Evolutionary conservation across 2,888 invertebrate species (phyloP).

Genomic region (Epirrhoe tristata): DNA sequence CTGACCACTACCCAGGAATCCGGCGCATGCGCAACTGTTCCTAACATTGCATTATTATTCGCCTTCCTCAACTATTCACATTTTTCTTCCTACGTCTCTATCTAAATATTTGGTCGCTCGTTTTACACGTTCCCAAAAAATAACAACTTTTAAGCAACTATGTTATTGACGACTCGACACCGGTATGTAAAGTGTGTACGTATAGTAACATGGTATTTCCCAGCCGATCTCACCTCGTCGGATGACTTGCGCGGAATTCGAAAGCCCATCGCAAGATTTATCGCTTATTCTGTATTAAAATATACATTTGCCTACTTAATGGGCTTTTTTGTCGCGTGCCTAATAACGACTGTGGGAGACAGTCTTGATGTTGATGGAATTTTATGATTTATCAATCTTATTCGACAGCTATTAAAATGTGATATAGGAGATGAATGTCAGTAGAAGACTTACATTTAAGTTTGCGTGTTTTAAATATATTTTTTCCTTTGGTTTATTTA

Average conservation of each 20-base stretch:
- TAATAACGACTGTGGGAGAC: constrained; percentile 67
- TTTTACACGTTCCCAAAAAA: constrained; percentile 19
- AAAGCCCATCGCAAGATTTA: constrained; percentile 85
- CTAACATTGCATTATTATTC: constrained; percentile 67
- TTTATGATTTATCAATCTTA: constrained; percentile 73
- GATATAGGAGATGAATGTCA: constrained; percentile 32
- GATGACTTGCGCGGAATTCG: constrained; percentile 84
- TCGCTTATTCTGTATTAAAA: constrained; percentile 84
- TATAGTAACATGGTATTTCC: constrained; percentile 80
- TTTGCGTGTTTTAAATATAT: constrained; percentile 13
- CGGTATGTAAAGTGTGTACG: constrained; percentile 63
- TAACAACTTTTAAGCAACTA: constrained; percentile 34
- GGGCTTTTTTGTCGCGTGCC: constrained; percentile 82
- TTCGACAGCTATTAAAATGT: constrained; percentile 52
- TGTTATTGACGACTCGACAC: constrained; percentile 64
- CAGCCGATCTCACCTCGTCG: constrained; percentile 82
- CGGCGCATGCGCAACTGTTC: constrained; percentile 66
- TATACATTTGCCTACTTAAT: constrained; percentile 83
- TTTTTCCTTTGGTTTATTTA: constrained; percentile 32
- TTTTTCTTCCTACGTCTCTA: constrained; percentile 42
- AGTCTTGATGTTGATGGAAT: constrained; percentile 63
- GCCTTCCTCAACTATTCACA: constrained; percentile 52
- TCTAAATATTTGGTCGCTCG: constrained; percentile 8
- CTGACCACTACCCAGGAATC: constrained; percentile 62
- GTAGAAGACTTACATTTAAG: constrained; percentile 6